Evolutionary conservation across 2,113 vertebrate species (phyloP).

Genomic region (Apteryx mantelli): DNA sequence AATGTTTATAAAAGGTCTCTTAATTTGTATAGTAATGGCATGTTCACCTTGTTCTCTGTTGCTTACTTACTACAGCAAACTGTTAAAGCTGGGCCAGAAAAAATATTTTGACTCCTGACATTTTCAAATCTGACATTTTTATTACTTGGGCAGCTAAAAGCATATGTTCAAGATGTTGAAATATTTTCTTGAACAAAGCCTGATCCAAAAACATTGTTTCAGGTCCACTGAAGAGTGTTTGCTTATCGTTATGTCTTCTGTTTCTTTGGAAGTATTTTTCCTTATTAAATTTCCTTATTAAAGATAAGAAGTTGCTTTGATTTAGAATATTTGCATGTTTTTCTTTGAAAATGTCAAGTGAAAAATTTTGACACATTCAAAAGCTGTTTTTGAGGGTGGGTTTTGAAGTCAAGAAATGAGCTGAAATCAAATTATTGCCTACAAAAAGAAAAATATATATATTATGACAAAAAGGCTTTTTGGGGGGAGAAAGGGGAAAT

Average conservation of each 20-base stretch:
- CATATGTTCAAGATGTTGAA: not conserved
- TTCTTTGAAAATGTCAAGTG: not conserved
- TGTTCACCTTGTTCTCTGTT: not conserved
- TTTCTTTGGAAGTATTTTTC: not conserved
- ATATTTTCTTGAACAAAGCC: not conserved
- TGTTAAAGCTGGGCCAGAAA: not conserved
- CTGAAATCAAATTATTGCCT: not conserved
- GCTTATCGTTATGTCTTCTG: not conserved
- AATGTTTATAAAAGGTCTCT: not conserved
- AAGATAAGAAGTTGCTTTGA: not conserved
- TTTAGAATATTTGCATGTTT: not conserved
- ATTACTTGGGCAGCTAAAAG: not conserved
- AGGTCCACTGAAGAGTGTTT: not conserved
- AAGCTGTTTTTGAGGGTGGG: not conserved
- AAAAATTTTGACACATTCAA: not conserved
- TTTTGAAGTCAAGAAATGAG: not conserved
- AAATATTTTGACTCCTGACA: not conserved
- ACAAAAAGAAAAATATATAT: not conserved
- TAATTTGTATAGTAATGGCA: not conserved
- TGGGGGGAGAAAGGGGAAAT: fast-evolving
- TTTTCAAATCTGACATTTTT: not conserved
- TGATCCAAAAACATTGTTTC: not conserved
- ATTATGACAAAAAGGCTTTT: not conserved
- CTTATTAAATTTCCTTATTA: not conserved
- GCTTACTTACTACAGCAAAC: not conserved